Evolutionary conservation across 2,888 invertebrate species (phyloP).

Genomic region (Lymantria dispar): DNA sequence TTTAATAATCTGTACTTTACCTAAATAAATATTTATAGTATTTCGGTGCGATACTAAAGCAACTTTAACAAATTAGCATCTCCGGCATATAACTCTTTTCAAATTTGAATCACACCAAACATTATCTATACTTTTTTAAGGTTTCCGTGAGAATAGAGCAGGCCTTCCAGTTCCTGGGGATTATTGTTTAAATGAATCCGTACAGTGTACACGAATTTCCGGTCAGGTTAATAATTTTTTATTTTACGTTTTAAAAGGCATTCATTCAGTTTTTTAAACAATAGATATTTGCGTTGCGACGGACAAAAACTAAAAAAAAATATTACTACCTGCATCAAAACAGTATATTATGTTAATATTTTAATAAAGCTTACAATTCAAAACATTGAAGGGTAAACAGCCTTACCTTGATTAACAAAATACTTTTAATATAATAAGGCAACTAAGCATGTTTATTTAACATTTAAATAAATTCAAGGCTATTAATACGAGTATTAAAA

Average conservation of each 20-base stretch:
- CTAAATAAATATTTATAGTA: too few relatives aligned
- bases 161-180: conserved; percentile 6
- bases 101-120: not conserved
- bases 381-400: not conserved
- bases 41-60: too few relatives aligned
- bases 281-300: too few relatives aligned
- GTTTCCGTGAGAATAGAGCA: conserved; percentile 3
- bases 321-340: too few relatives aligned
- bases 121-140: conserved; percentile 1
- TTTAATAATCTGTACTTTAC: too few relatives aligned
- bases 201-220: conserved; percentile 2
- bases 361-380: not conserved
- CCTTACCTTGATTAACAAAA: not conserved
- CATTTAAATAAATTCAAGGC: not conserved
- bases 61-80: too few relatives aligned
- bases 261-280: too few relatives aligned
- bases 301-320: too few relatives aligned
- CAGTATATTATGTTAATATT: too few relatives aligned
- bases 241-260: not conserved
- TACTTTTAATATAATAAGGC: not conserved
- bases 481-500: not conserved
- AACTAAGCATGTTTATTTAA: not conserved
- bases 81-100: not conserved
- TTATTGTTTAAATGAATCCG: conserved; percentile 7
- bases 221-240: not conserved